Conservation (phyloP, 2,797 vertebrate species). For the Gallinago nigripennis region DNA sequence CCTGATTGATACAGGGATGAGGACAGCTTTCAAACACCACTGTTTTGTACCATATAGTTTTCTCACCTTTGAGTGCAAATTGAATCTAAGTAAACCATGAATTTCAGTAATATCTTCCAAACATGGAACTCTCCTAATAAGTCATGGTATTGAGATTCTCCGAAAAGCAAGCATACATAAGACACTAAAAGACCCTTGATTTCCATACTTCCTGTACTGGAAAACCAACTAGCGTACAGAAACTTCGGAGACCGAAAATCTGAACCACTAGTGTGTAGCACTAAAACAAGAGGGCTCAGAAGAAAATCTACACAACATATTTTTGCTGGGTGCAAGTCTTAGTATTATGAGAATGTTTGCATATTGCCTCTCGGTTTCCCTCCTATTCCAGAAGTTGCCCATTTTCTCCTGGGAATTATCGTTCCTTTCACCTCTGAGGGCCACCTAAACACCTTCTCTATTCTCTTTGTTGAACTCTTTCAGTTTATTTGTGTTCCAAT, state of each 20-base stretch:
- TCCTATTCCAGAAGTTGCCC: neutral
- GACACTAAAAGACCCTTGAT: neutral
- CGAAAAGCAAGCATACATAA: neutral
- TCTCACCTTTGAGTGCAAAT: neutral
- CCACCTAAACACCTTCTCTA: neutral
- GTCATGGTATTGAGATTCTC: neutral
- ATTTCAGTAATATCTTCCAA: neutral
- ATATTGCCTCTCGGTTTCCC: neutral
- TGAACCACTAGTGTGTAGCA: neutral
- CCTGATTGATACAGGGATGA: neutral
- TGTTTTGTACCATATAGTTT: neutral
- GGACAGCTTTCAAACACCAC: neutral
- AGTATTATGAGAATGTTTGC: neutral
- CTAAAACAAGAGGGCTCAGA: neutral
- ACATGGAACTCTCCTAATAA: neutral
- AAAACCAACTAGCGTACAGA: neutral
- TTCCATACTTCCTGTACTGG: neutral
- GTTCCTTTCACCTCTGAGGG: neutral
- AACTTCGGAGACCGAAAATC: neutral
- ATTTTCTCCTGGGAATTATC: neutral
- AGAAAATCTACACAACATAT: neutral
- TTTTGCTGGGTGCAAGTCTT: neutral
- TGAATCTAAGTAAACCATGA: neutral
- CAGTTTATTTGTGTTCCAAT: neutral
- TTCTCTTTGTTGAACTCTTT: neutral